Conservation (phyloP, 2,113 vertebrate species). For the Myocastor coypus region DNA sequence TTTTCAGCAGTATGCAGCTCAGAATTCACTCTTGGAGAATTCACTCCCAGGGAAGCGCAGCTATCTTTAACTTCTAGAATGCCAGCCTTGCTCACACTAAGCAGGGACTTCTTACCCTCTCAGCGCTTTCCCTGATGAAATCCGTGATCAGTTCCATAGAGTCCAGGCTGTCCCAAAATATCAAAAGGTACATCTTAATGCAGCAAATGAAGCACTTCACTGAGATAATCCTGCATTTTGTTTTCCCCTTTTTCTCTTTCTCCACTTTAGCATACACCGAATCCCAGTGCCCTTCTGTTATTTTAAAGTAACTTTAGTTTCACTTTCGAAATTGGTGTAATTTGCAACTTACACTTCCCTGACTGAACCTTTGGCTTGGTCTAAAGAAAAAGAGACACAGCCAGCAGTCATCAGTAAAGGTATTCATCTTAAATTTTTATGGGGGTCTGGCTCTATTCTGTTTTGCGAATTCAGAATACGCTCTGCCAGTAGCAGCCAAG, state of each 20-base stretch:
- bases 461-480: background rate
- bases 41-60: background rate
- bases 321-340: conserved; percentile 66
- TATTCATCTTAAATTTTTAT: background rate
- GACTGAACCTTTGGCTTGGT: background rate
- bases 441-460: background rate
- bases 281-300: background rate
- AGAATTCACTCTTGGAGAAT: background rate
- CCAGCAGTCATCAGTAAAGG: background rate
- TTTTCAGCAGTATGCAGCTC: too few relatives aligned
- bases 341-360: too few relatives aligned
- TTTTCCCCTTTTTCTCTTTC: too few relatives aligned
- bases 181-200: background rate
- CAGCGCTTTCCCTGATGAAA: background rate
- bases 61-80: background rate
- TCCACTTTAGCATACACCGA: background rate
- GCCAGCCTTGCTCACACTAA: background rate
- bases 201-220: background rate
- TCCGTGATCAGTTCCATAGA: background rate
- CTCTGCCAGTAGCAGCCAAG: background rate
- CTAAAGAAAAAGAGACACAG: background rate
- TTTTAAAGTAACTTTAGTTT: conserved; percentile 67
- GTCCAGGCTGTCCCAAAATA: background rate
- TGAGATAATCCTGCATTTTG: background rate
- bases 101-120: background rate